Conservation (phyloP, 2,888 invertebrate genomes). For the Margaritifera margaritifera region DNA sequence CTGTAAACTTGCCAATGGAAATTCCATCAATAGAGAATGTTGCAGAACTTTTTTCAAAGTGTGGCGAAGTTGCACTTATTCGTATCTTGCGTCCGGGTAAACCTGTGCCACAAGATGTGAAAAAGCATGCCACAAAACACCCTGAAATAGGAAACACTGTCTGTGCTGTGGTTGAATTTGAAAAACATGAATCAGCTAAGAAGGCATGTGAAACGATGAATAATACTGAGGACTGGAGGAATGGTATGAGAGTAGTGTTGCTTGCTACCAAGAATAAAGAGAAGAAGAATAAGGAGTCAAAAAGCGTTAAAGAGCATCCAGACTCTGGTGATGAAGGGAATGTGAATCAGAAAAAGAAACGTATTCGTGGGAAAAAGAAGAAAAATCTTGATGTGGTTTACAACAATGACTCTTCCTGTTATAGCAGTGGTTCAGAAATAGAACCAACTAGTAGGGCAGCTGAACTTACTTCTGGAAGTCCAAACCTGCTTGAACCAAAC, state of each 20-base stretch:
- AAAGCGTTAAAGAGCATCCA: conserved; percentile 40
- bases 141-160: conserved; percentile 86
- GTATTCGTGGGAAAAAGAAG: conserved; percentile 49
- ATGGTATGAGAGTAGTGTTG: conserved; percentile 70
- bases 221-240: conserved; percentile 69
- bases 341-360: conserved; percentile 56
- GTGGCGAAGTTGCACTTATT: conserved; percentile 92
- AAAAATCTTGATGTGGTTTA: conserved; percentile 57
- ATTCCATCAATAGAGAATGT: conserved; percentile 90
- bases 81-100: conserved; percentile 91
- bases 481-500: conserved; percentile 44
- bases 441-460: conserved; percentile 57
- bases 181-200: conserved; percentile 88
- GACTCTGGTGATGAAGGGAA: conserved; percentile 52
- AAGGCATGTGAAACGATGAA: conserved; percentile 80
- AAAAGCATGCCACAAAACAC: conserved; percentile 91
- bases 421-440: conserved; percentile 69
- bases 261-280: conserved; percentile 62
- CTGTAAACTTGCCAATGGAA: conserved; percentile 87
- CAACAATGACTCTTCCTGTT: conserved; percentile 60
- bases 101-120: conserved; percentile 91
- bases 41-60: conserved; percentile 89
- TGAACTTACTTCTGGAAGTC: conserved; percentile 41
- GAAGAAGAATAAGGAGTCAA: conserved; percentile 40
- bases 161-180: conserved; percentile 94